Conservation (phyloP, 2,113 vertebrate genomes). For the Rhadina sibilatrix region DNA sequence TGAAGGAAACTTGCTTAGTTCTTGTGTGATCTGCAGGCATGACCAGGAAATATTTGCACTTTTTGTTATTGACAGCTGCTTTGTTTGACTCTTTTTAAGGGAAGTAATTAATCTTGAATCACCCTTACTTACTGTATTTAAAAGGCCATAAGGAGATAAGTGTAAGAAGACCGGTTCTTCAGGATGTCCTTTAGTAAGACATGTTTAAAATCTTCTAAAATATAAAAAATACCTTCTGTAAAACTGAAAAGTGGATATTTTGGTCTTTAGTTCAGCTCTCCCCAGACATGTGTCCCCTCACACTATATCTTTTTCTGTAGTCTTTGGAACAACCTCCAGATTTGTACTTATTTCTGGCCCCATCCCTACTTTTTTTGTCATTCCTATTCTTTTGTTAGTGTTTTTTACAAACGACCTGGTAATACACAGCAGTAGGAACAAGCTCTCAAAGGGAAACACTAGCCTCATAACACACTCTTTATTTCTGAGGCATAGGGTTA, state of each 20-base stretch:
- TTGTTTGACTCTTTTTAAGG: not conserved
- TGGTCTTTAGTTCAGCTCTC: not conserved
- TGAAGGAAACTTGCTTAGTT: not conserved
- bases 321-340: not conserved
- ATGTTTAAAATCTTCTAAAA: not conserved
- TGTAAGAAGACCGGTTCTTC: not conserved
- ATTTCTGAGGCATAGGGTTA: not conserved
- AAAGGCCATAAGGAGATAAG: not conserved
- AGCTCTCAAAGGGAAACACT: not conserved
- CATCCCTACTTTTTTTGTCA: not conserved
- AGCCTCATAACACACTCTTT: not conserved
- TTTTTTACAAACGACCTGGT: not conserved
- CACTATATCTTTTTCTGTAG: fast-evolving
- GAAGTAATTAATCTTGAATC: not conserved
- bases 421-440: not conserved
- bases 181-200: not conserved
- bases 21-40: not conserved
- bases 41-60: not conserved
- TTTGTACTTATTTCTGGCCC: not conserved
- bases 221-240: not conserved
- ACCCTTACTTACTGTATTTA: not conserved
- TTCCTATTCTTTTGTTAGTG: not conserved
- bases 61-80: not conserved
- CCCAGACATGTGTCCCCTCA: no score
- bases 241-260: not conserved